phyloP scores from a whole-genome alignment of 2,113 vertebrate genomes.

The Chionis minor region DNA sequence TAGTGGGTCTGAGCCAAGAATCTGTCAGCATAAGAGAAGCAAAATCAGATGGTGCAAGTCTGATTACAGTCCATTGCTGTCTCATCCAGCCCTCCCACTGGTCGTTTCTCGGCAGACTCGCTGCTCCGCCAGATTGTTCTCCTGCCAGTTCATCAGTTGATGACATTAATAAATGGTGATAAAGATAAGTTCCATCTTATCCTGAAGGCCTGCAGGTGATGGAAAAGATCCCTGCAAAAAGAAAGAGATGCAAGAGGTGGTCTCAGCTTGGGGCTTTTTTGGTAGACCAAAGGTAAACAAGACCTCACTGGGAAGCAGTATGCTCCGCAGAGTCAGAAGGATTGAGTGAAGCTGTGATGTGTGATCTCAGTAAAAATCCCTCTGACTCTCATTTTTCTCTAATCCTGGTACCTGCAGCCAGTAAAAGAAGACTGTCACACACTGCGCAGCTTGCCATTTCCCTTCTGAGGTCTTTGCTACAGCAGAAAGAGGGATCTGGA shows the following conservation, averaged over 20 bases:
- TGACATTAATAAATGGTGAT: conserved; percentile 40
- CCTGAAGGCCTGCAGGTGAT: conserved; percentile 12
- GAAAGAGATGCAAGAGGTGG: not conserved
- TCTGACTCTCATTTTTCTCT: not conserved
- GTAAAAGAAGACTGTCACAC: not conserved
- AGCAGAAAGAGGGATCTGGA: not conserved
- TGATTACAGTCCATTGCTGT: conserved; percentile 37
- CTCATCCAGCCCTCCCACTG: conserved; percentile 32
- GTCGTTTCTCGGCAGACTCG: conserved; percentile 40
- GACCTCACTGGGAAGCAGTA: not conserved
- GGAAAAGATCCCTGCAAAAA: conserved; percentile 15
- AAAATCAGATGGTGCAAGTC: conserved; percentile 38
- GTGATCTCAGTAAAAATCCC: not conserved
- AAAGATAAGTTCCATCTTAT: conserved; percentile 44
- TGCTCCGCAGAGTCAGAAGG: not conserved
- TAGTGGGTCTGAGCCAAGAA: conserved; percentile 36
- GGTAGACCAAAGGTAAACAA: not conserved
- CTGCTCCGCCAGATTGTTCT: not conserved
- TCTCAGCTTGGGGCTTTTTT: not conserved
- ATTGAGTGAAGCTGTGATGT: not conserved
- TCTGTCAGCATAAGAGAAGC: conserved; percentile 35
- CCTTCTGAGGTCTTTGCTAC: not conserved
- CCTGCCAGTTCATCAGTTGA: conserved; percentile 31
- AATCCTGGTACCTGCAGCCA: not conserved
- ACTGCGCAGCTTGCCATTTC: not conserved